phyloP scores from a whole-genome alignment of 2,888 invertebrate genomes.

The Bombylius discolor region DNA sequence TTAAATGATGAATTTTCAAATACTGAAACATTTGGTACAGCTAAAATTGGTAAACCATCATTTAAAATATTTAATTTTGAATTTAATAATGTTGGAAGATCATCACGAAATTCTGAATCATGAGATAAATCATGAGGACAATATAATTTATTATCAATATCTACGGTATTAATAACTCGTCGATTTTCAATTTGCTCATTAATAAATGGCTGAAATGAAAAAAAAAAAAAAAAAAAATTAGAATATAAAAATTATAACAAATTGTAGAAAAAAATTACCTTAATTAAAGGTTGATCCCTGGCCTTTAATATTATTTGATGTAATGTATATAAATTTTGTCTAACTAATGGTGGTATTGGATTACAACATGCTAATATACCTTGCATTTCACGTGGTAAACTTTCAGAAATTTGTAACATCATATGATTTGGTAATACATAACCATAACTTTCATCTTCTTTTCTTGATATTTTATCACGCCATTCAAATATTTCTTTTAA shows the following conservation, averaged over 20 bases:
- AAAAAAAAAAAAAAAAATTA: not conserved
- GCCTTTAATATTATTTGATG: conserved; percentile 58
- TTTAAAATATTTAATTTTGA: conserved; percentile 1
- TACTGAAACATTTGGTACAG: conserved; percentile 19
- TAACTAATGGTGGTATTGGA: conserved; percentile 69
- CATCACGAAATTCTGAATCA: conserved; percentile 40
- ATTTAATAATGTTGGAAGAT: conserved; percentile 41
- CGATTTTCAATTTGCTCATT: conserved; percentile 32
- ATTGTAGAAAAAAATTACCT: conserved; percentile 28
- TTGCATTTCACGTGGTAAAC: conserved; percentile 79
- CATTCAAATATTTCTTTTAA: conserved; percentile 70
- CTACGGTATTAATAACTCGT: conserved; percentile 21
- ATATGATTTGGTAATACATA: conserved; percentile 94
- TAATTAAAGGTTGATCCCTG: conserved; percentile 52
- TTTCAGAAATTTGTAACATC: conserved; percentile 79
- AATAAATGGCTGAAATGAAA: conserved; percentile 37
- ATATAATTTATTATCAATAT: conserved; percentile 42
- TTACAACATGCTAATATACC: conserved; percentile 88
- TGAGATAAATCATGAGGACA: conserved; percentile 50
- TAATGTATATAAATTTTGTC: conserved; percentile 42
- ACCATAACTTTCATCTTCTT: conserved; percentile 82
- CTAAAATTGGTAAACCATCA: not conserved
- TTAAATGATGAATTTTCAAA: conserved; percentile 19
- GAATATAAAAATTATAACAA: not conserved
- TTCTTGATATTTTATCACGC: conserved; percentile 73